Evolutionary conservation across 1,140 invertebrate genomes (phyloP), one percentile per base, ranked within the genome.

Genomic region (Amyelois transitella): DNA sequence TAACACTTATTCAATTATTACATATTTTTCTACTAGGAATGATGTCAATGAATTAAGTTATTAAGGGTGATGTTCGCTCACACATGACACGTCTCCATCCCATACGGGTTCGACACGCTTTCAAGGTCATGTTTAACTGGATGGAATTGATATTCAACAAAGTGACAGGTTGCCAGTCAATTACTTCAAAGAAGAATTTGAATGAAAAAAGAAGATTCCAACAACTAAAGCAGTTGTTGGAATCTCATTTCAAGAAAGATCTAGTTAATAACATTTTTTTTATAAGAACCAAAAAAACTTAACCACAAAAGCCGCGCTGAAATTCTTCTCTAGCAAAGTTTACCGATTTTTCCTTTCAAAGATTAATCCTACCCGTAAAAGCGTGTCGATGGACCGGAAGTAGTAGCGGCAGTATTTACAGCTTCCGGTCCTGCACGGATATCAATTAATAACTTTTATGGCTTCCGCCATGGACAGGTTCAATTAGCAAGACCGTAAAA

Each of bases 371-470:
- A 21, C 0, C 45, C 44, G 18, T n/a, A 38, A 38, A 21, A 22
- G 52, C 21, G 21, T 54, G 43, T 45, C 53, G 53, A 51, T 86
- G 70, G 81, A 77, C 77, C 82, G 83, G 83, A 84, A 78, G 80
- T 79, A 86, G 78, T 76, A 67, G 75, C 69, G 70, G 61, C 58
- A 77, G 74, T 86, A 86, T 86, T 86, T 86, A 86, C 80, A 83
- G 78, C 83, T 85, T 83, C 83, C 83, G 70, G 53, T 38, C 55
- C 55, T 67, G 64, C 64, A 68, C 69, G 81, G 77, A 70, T 73
- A 76, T 74, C 81, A 83, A 86, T 86, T 86, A 86, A 86, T 86
- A 86, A 83, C 81, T 82, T 86, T 86, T 86, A 86, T 85, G 55
- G 81, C 62, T 77, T 77, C 78, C 66, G 74, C 60, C 69, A 69